Base-by-base conservation (phyloP, 2,888 invertebrate species). In the Macaria notata region DNA sequence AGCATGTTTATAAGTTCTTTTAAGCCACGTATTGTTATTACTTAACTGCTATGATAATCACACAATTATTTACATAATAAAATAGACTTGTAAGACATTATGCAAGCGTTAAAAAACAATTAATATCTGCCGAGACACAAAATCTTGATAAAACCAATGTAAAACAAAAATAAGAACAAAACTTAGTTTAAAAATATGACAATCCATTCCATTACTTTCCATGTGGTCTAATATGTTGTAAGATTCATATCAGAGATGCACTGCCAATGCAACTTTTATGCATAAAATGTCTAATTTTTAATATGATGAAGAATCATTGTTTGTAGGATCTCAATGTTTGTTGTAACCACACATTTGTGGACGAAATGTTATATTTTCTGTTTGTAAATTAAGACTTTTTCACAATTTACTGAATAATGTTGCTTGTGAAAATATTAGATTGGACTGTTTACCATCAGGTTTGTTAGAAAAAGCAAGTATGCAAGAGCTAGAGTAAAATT, bases 261-360 rank as follows among this genome's bases (percentile, higher is more conserved):
- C 68, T 68, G 68, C 68, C 68, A 68, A 66, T 66, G 65, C 65
- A 66, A 68, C 39, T 63, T 46, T 56, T 43, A 61, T 63, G 62
- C 56, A 63, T 65, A 59, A 63, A 59, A 56, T 54, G 49, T 54
- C 49, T 58, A 61, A 56, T 56, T 60, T 50, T 59, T 56, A 59
- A 48, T 49, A 7, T 51, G 61, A 57, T 60, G 56, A 64, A 59
- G 57, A 55, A 59, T 52, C 54, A 54, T 56, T 55, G 50, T 64
- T 63, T 46, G 50, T 61, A 59, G 49, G 61, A 61, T 63, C 56
- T 60, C 60, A 61, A 59, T 46, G 50, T 44, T 49, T 56, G 46
- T 55, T 60, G 52, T 61, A 29, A 29, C 7, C 44, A 4, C 38
- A 7, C 38, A 8, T 38, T 7, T 38, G 38, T 38, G 38, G 8